Conservation (phyloP, 2,797 vertebrate species). For the Ceryle rudis region DNA sequence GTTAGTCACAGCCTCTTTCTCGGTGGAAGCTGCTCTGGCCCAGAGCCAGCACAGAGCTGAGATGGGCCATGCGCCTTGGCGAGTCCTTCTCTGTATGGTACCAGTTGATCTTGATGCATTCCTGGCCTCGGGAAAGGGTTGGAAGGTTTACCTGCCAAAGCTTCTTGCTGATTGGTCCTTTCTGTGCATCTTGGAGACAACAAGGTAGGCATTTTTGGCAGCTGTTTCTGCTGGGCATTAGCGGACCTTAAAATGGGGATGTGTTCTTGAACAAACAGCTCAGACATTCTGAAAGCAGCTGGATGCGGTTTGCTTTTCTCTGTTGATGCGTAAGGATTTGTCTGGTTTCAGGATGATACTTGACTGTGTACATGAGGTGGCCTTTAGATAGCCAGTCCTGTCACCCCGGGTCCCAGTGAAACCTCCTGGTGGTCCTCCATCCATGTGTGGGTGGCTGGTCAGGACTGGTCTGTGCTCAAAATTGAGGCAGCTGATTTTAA, state of each 20-base stretch:
- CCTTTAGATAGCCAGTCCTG: neutral
- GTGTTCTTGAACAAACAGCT: neutral
- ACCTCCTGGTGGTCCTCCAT: neutral
- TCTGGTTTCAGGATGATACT: neutral
- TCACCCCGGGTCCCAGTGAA: neutral
- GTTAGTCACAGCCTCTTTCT: neutral
- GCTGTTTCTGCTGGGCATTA: neutral
- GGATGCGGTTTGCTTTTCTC: neutral
- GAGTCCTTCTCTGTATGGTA: neutral
- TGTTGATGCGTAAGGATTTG: neutral
- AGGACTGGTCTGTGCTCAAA: neutral
- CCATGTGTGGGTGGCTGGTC: neutral
- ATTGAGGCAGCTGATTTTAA: neutral
- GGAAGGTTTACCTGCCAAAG: neutral
- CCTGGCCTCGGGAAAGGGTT: neutral
- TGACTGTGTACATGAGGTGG: accelerated
- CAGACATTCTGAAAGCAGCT: neutral
- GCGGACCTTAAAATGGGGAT: neutral
- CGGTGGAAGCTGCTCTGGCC: neutral
- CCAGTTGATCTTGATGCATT: neutral
- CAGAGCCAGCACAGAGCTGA: neutral
- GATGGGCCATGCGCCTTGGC: neutral
- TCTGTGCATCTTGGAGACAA: neutral
- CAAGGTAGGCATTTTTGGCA: neutral
- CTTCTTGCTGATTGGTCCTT: neutral